Conservation (phyloP, 2,113 vertebrate species). For the Tetrao urogallus region DNA sequence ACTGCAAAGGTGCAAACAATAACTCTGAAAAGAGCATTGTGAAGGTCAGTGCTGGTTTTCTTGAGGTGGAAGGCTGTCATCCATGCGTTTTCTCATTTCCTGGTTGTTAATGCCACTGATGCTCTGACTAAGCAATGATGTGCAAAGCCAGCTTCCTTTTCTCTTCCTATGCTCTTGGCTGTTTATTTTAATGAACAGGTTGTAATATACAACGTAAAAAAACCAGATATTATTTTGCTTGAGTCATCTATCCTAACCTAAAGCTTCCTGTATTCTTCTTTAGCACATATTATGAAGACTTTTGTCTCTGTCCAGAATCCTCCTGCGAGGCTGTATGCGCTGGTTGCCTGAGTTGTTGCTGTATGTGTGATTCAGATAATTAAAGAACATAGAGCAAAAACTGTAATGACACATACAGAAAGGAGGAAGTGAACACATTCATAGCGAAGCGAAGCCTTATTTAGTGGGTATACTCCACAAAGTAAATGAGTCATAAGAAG, state of each 20-base stretch:
- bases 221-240: background rate
- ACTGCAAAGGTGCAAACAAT: background rate
- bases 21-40: background rate
- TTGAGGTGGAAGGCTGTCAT: background rate
- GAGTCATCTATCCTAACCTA: background rate
- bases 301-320: background rate
- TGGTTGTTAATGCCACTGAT: background rate
- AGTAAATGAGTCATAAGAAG: constrained; percentile 21
- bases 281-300: background rate
- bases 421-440: background rate
- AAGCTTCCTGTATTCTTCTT: background rate
- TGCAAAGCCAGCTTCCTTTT: background rate
- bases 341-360: background rate
- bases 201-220: background rate
- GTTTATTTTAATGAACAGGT: background rate
- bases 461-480: background rate
- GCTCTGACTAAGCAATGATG: background rate
- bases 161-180: background rate
- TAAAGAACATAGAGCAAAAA: background rate
- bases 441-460: background rate
- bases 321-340: background rate
- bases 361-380: background rate
- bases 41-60: background rate
- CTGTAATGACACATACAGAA: background rate
- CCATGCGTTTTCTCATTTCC: background rate